phyloP scores from a whole-genome alignment of 2,888 invertebrate genomes.

The Kryphioiulus occultus region DNA sequence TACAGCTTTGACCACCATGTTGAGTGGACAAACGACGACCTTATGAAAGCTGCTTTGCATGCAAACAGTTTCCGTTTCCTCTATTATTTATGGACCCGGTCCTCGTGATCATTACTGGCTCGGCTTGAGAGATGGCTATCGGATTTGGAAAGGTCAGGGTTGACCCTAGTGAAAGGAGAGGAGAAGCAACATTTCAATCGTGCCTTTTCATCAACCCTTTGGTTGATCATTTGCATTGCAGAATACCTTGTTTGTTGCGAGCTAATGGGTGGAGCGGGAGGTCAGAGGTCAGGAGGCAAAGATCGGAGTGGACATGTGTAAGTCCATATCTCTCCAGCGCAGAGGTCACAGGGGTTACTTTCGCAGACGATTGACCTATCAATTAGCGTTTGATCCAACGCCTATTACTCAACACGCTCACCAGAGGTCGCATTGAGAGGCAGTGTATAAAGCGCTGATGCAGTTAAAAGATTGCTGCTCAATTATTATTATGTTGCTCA shows the following conservation, averaged over 20 bases:
- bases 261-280: neutral
- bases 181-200: neutral
- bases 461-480: neutral
- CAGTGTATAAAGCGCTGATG: neutral
- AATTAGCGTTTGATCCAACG: constrained; percentile 10
- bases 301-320: neutral
- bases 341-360: neutral
- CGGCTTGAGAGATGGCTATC: constrained; percentile 8
- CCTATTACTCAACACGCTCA: neutral
- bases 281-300: neutral
- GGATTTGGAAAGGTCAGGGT: neutral
- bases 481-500: neutral
- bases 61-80: constrained; percentile 23
- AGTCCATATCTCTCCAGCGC: neutral
- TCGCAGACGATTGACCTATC: neutral
- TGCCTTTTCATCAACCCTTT: constrained; percentile 15
- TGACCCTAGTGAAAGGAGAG: neutral
- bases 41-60: neutral
- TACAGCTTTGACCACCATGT: neutral
- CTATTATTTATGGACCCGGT: neutral
- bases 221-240: neutral
- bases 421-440: neutral
- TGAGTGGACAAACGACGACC: constrained; percentile 15
- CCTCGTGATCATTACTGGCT: neutral
- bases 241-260: neutral